Evolutionary conservation across 1,140 invertebrate genomes (phyloP), one percentile per base, ranked within the genome.

Genomic region (Drosophila nannoptera): DNA sequence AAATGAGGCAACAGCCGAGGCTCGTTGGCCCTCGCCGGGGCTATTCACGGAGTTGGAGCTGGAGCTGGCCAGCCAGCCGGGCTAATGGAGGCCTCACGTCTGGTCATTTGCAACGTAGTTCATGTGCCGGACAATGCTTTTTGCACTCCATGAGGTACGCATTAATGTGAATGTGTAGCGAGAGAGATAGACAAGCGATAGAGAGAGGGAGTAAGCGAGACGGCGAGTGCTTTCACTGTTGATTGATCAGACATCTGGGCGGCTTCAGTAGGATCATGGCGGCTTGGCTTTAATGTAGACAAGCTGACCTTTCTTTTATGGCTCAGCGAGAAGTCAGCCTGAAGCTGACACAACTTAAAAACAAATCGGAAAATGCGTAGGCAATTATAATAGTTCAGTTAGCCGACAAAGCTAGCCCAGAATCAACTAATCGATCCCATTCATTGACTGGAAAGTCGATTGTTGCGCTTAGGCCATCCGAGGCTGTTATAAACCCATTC

Each of bases 51-150:
- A 54, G 68, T 53, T 16, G 65, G 55, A 43, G 40, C 7, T 7
- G 40, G n/a, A 43, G 42, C 46, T 4, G 45, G 35, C 7, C 61
- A 49, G 59, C 38, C 71, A 73, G 65, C 60, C 45, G 14, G 67
- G 64, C 78, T 82, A 82, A 82, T 82, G 78, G 78, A 83, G 72
- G 77, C 66, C 66, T 76, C 63, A 84, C 76, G 80, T 81, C 81
- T 86, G 82, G 81, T 86, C 81, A 86, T 86, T 86, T 86, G 81
- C 77, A 81, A 77, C 81, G 77, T 86, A 82, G 73, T 86, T 86
- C 86, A 86, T 86, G 81, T 76, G 80, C 62, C 50, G 80, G 80
- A 76, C 80, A 84, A 83, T 84, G 80, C 77, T 86, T 84, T 86
- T 81, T 86, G 77, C 77, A 86, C 81, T 81, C 81, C 75, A 86